Base-by-base conservation (phyloP, 2,113 vertebrate species). In the Mesembrinibis cayennensis region DNA sequence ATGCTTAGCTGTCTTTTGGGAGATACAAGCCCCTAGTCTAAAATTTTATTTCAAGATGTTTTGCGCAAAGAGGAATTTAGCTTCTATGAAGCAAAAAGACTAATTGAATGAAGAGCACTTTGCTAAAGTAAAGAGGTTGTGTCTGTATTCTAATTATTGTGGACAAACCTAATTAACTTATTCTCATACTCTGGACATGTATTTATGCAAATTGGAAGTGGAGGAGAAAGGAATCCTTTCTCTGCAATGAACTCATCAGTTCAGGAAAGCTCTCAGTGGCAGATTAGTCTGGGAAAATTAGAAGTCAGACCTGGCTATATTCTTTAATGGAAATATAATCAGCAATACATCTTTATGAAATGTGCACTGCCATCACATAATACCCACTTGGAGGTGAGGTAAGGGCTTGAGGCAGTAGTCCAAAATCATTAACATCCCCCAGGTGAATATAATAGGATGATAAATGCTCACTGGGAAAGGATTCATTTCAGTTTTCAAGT, bases 271-370 rank as follows among this genome's bases (percentile, higher is more conserved):
- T 95, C 38, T 22, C 91, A 81, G 86, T 95, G 82, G 89, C 84
- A 82, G 70, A 95, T 94, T 92, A 97, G 94, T 81, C 82, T 66
- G 47, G 95, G 90, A 96, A 98, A 97, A 98, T 98, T 95, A 97
- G 90, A 89, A 98, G 77, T 97, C 96, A 97, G 97, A 89, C 84
- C 88, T 97, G 95, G 87, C 94, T 97, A 56, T 97, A 69, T 77
- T 91, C 87, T 98, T 95, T 98, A 98, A 98, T 98, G 97, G 97
- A 97, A 98, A 97, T 97, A 96, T 97, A 98, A 98, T 98, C 97
- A 97, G 95, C 94, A 96, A 95, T 97, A 96, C 47, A 77, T 96
- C 97, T 98, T 98, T 94, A 97, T 96, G 94, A 98, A 97, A 95
- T 89, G 86, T 84, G 45, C 76, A 26, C 76, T 96, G 95, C 96